phyloP scores from a whole-genome alignment of 2,888 invertebrate genomes.

The Drosophila mulleri region DNA sequence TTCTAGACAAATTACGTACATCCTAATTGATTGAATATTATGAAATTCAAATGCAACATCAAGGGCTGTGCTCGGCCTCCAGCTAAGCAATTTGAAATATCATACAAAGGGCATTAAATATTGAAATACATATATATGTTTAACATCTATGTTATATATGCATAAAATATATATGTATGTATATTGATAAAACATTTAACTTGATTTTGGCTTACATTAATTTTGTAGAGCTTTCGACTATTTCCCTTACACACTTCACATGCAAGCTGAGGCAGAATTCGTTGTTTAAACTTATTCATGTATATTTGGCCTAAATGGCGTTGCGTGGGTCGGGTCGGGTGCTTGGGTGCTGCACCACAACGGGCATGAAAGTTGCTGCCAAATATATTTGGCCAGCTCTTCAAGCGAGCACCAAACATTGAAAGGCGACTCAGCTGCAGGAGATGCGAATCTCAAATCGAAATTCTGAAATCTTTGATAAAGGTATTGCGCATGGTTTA shows the following conservation, averaged over 20 bases:
- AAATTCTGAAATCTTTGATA: conserved; percentile 47
- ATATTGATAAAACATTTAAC: conserved; percentile 25
- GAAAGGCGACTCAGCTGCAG: conserved; percentile 52
- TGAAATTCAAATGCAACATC: background rate
- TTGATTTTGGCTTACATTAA: conserved; percentile 48
- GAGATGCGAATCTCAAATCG: conserved; percentile 30
- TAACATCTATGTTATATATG: background rate
- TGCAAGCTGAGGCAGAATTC: background rate
- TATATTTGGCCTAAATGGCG: conserved; percentile 18
- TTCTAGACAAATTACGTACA: background rate
- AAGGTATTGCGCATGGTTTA: conserved; percentile 45
- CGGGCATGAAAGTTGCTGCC: conserved; percentile 34
- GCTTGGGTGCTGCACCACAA: conserved; percentile 3
- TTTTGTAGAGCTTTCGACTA: conserved; percentile 52
- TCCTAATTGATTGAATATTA: conserved; percentile 1
- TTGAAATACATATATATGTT: background rate
- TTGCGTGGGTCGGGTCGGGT: background rate
- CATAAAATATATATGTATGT: background rate
- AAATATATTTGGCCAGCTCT: conserved; percentile 51
- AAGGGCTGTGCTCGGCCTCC: background rate
- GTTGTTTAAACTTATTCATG: conserved; percentile 35
- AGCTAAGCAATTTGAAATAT: background rate
- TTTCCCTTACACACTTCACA: conserved; percentile 3
- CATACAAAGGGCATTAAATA: background rate
- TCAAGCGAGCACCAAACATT: conserved; percentile 28